Base-by-base conservation (phyloP, 1,140 invertebrate genomes). In the Tetragnatha versicolor region DNA sequence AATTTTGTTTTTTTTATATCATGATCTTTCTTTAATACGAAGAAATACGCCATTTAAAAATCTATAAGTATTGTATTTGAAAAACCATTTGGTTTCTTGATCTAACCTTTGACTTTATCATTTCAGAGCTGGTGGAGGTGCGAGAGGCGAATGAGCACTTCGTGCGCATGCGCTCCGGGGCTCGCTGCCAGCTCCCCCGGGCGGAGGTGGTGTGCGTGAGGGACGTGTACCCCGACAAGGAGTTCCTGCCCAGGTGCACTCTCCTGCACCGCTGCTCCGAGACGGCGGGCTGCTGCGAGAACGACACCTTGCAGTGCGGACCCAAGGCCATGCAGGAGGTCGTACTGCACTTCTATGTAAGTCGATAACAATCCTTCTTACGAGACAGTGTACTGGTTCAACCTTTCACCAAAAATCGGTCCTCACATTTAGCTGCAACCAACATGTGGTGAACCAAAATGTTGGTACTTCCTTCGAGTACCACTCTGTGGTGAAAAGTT, bases 211-310 rank as follows among this genome's bases (percentile, higher is more conserved):
- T 82, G 6, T 80, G 79, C 20, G 78, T 81, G 5, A 68, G 79
- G n/a, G 63, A 55, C 9, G 33, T 75, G 2, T 79, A 82, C 42
- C 80, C 80, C 12, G 69, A 69, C 1, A 82, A 81, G 49, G 75
- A 81, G 12, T 75, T 80, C 42, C 55, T 81, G 14, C 81, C 81
- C 10, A 27, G 80, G 2, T 81, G 73, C 14, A 82, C 81, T 7
- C 55, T 82, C 2, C 47, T 82, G 17, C 81, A 82, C 72, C 80
- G 81, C 49, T 82, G 81, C 53, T 53, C 51, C 4, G 79, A 82
- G 22, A 35, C 14, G 0, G 76, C 80, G 0, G 81, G 81, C n/a
- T 82, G 81, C 53, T 82, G 81, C 60, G 31, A 61, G 12, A 35
- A 81, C n/a, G 78, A 77, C 10, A 69, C 25, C 2, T 10, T 78